Conservation (phyloP, 2,797 vertebrate genomes). For the Ataeniobius toweri region DNA sequence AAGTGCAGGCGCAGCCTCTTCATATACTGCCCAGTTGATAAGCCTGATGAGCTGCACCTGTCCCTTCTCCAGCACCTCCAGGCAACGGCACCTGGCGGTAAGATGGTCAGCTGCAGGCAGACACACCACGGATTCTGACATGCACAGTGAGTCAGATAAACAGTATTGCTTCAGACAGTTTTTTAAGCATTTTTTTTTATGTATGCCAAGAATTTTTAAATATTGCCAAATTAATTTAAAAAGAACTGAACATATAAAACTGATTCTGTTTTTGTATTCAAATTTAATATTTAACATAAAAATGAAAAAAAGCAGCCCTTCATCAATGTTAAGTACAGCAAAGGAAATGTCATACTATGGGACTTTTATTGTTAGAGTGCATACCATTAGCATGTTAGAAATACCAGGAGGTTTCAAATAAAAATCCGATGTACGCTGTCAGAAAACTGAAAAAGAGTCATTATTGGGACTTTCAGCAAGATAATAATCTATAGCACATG, state of each 20-base stretch:
- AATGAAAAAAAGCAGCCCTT: background rate
- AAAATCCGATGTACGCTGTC: background rate
- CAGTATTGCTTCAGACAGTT: constrained; percentile 45
- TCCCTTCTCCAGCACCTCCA: too few relatives aligned
- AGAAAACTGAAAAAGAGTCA: background rate
- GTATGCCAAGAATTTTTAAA: too few relatives aligned
- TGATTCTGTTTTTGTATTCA: too few relatives aligned
- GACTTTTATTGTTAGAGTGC: background rate
- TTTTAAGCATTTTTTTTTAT: constrained; percentile 42
- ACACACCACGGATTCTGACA: background rate
- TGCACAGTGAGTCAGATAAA: constrained; percentile 31
- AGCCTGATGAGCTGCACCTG: too few relatives aligned
- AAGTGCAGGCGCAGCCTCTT: too few relatives aligned
- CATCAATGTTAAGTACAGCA: background rate
- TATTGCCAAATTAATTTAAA: too few relatives aligned
- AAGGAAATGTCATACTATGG: background rate
- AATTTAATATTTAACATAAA: background rate
- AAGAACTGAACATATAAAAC: too few relatives aligned
- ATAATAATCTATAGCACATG: background rate
- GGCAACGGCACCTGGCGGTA: too few relatives aligned
- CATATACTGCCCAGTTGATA: too few relatives aligned
- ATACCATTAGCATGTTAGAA: background rate
- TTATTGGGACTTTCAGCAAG: background rate
- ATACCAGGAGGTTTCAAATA: background rate
- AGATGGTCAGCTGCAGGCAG: too few relatives aligned